Base-by-base conservation (phyloP, 2,797 vertebrate genomes). In the Sebastes vulpes region DNA sequence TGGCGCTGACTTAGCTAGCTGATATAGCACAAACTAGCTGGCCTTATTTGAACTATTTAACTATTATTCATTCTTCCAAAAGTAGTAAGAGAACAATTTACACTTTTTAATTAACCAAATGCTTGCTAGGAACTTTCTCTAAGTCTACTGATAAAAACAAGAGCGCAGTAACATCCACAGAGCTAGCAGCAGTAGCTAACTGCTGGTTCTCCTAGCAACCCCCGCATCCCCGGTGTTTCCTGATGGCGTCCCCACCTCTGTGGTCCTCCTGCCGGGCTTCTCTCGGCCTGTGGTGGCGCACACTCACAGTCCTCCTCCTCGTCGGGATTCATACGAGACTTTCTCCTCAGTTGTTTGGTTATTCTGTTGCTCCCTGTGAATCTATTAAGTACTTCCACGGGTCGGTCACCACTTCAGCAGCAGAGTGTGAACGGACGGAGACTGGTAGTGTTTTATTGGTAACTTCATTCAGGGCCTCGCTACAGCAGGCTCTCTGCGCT, bases 271-370 rank as follows among this genome's bases (percentile, higher is more conserved):
- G 87, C 86, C 48, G 94, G 93, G 93, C 90, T 93, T 14, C 78
- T 89, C 89, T 95, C 92, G 93, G 96, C 96, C 96, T 96, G 95
- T 93, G 95, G 94, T 94, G 95, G 94, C 95, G 95, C 92, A 96
- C 96, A 96, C 96, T 96, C 95, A 95, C 95, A 94, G 93, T 95
- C 94, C 94, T 95, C 91, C 91, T 95, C 89, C 94, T 95, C 92
- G 86, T 96, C 96, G 94, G 96, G 65, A 96, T 95, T 96, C 95
- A 96, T 96, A 95, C 96, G 96, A 95, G 91, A 94, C 94, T 95
- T 90, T 93, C 71, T 95, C 92, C 93, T 82, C 94, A 61, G 87
- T 80, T 87, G 89, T 93, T 87, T 67, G 85, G 35, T 74, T 60
- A 86, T 89, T 48, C 87, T 86, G 82, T 42, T 73, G 89, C 88